Percentiles rank a stretch among this genome's conserved stretches.
phyloP scores from a whole-genome alignment of 2,888 invertebrate genomes.

The Andrena trimmerana region DNA sequence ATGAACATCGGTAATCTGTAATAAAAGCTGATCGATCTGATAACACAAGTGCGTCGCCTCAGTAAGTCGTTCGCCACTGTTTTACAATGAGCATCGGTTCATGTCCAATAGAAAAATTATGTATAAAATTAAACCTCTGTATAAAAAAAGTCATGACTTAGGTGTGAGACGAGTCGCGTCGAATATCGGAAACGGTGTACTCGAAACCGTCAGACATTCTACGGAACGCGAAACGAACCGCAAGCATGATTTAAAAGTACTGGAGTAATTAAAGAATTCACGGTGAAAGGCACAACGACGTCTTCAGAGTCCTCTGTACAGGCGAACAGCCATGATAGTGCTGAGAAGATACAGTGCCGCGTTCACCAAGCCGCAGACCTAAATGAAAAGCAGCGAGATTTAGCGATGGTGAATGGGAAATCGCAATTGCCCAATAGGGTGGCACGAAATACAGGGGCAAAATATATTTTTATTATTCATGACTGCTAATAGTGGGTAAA shows the following conservation, averaged over 20 bases:
- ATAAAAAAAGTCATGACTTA: constrained; percentile 18
- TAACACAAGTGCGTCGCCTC: too few species aligned
- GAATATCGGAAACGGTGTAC: background rate
- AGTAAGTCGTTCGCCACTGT: background rate
- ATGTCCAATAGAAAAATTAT: background rate
- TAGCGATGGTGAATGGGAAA: background rate
- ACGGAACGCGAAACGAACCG: background rate
- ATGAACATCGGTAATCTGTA: background rate
- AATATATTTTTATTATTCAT: too few species aligned
- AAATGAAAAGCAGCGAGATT: constrained; percentile 81
- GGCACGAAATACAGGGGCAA: too few species aligned
- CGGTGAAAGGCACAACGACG: background rate
- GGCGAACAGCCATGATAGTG: constrained; percentile 91
- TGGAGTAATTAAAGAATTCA: background rate
- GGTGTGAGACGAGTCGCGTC: background rate
- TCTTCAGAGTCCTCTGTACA: constrained; percentile 90
- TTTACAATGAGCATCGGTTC: background rate
- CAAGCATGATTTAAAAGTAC: background rate
- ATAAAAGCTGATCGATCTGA: too few species aligned
- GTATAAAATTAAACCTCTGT: background rate
- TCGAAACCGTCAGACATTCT: background rate
- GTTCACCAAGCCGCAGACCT: constrained; percentile 92
- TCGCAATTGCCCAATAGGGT: background rate
- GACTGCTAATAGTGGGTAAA: too few species aligned
- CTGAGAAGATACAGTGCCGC: constrained; percentile 91